Base-by-base conservation (phyloP, 1,140 invertebrate genomes). In the Whitmania pigra region DNA sequence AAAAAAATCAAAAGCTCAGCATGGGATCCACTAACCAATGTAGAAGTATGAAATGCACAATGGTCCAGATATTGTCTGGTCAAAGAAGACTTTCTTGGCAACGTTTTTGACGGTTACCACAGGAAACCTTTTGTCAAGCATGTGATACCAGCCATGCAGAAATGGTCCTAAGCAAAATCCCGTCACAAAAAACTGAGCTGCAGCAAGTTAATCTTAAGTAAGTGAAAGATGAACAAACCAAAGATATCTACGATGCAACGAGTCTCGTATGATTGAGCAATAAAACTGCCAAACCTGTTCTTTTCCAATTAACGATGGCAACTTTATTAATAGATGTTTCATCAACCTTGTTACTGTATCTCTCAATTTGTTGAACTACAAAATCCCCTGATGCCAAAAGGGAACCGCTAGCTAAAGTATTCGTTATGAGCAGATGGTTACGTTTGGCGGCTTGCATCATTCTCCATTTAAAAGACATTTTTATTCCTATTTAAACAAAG, bases 301-400 rank as follows among this genome's bases (percentile, higher is more conserved):
- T 63, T 31, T 17, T 22, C 57, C 57, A 63, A n/a, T 63, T 31
- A 63, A 63, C 15, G 29, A 63, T 4, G 7, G 9, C 57, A 25
- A 22, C 22, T 31, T 25, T 31, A 31, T 22, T 25, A 25, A 7
- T 13, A 22, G 13, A 11, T 1, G 9, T 63, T 63, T 25, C 22
- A 25, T 63, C 29, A 36, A 6, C 2, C 29, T 63, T 63, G 22
- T 63, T 20, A 31, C 11, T 6, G 15, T 63, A 63, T 31, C 57
- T 63, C 22, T 63, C 57, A 22, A 63, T 20, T 31, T 63, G 57
- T 31, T 63, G 57, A 3, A 63, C 57, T 9, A 63, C 57, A 20
- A 63, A 63, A 63, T 63, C 57, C 22, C 57, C 57, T 11, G 57
- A 22, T 13, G 57, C 57, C 57, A 63, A 31, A 11, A 63, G 29